These are phyloP conservation scores for Rhyacophila brunnea DNA, from an alignment of 1,140 invertebrate genomes.

Conservation along the genomic window DNA sequence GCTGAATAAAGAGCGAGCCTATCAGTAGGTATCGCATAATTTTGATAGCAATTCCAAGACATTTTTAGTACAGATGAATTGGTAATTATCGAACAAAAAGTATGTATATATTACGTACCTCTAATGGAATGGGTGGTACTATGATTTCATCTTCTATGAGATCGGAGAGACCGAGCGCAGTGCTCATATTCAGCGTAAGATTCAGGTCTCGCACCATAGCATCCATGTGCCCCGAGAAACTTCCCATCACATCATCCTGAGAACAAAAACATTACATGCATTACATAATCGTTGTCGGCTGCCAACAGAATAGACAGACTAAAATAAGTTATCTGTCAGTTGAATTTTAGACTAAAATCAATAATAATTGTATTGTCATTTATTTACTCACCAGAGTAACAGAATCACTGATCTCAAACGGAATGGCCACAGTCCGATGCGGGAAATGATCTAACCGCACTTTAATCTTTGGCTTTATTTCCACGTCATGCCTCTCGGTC, in stretches of 20 bases:
- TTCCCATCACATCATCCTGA: conserved; percentile 31
- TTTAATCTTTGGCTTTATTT: conserved; percentile 40
- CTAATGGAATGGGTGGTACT: conserved; percentile 73
- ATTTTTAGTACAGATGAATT: too few relatives aligned
- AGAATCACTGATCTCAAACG: conserved; percentile 23
- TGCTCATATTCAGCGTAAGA: conserved; percentile 76
- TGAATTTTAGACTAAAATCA: too few relatives aligned
- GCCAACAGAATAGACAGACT: too few relatives aligned
- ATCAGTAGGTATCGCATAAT: too few relatives aligned
- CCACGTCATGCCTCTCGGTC: conserved; percentile 3
- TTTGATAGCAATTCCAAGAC: too few relatives aligned
- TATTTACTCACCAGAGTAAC: conserved; percentile 24
- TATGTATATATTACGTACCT: too few relatives aligned
- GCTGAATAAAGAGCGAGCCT: too few relatives aligned
- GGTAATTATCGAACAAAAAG: too few relatives aligned
- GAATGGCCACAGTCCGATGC: conserved; percentile 19
- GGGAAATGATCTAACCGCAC: conserved; percentile 60
- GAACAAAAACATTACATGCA: conserved; percentile 6
- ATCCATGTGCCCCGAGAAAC: conserved; percentile 51
- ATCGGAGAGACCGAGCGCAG: conserved; percentile 73
- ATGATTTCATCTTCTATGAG: conserved; percentile 84
- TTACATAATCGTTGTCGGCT: too few relatives aligned
- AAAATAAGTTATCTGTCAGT: too few relatives aligned
- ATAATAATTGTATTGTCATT: too few relatives aligned
- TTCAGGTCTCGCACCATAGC: conserved; percentile 66